Evolutionary conservation across 2,113 vertebrate species (phyloP), one percentile per base, ranked within the genome.

Genomic region (Sylvilagus bachmani): DNA sequence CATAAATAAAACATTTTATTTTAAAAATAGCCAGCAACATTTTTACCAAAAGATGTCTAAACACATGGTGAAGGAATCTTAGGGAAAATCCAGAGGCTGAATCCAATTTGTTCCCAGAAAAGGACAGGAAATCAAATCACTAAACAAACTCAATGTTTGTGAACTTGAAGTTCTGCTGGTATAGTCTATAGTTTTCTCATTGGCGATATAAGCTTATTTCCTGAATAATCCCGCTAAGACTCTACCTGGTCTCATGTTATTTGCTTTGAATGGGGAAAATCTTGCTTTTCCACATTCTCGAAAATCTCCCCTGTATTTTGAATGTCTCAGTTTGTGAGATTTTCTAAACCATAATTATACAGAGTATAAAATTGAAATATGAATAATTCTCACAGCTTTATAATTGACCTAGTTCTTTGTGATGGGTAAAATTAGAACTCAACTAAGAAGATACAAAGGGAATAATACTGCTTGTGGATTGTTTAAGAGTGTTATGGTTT

Each of bases 101-200:
- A 94, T 31, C 93, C 31, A 51, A 55, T 93, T 97, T 96, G 92
- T 97, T 97, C 49, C 13, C 86, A 96, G 83, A 97, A 97, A 93
- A 86, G 51, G 89, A 77, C 19, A 97, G 58, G 21, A 94, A 95
- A 93, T 95, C 82, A 97, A 96, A 96, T 66, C 79, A 98, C 33
- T 96, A 89, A 95, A 89, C 80, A 96, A 89, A 91, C 27, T 92
- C 78, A 89, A 33, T 78, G 80, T 93, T 71, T 95, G 61, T 93
- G 22, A 89, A 75, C 10, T 95, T 95, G 29, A 73, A 95, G 36
- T 73, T 69, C 0, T 91, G 19, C 86, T 93, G 77, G 19, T 61
- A 91, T 93, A 73, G 44, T 97, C 27, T 38, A 97, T 49, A n/a
- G 24, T 6, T 1, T 70, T 38, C 61, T 97, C 92, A 64, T 86